phyloP scores from a whole-genome alignment of 1,140 invertebrate genomes.

The Phocides pigmalion region DNA sequence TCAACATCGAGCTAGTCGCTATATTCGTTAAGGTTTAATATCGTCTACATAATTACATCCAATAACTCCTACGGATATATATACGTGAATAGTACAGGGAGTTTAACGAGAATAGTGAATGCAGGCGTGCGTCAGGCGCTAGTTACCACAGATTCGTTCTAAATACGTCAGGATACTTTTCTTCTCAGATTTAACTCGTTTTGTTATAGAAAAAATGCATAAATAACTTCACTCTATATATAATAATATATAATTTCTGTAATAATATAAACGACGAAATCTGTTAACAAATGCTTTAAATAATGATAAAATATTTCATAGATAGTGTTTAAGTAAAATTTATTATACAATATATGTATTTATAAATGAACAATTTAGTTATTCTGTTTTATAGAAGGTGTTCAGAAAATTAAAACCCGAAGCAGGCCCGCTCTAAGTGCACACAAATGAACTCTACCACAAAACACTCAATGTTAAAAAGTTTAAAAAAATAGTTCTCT shows the following conservation, averaged over 20 bases:
- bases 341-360: no score
- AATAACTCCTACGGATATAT: slow-evolving; percentile 29
- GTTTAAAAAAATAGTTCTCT: slow-evolving; percentile 81
- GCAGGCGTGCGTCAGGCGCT: slow-evolving; percentile 17
- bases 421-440: slow-evolving; percentile 16
- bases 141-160: background rate
- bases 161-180: no score
- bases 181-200: no score
- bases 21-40: slow-evolving; percentile 48
- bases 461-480: slow-evolving; percentile 70
- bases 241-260: no score
- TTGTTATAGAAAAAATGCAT: no score
- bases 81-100: slow-evolving; percentile 53
- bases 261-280: no score
- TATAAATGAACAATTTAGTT: background rate
- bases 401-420: slow-evolving; percentile 10
- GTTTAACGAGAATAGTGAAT: slow-evolving; percentile 66
- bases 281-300: no score
- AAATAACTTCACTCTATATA: no score
- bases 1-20: slow-evolving; percentile 69
- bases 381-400: background rate
- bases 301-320: no score
- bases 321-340: no score
- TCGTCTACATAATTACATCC: slow-evolving; percentile 46
- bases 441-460: slow-evolving; percentile 60